Evolutionary conservation across 2,113 vertebrate species (phyloP).

Genomic region (Aegotheles bennettii): DNA sequence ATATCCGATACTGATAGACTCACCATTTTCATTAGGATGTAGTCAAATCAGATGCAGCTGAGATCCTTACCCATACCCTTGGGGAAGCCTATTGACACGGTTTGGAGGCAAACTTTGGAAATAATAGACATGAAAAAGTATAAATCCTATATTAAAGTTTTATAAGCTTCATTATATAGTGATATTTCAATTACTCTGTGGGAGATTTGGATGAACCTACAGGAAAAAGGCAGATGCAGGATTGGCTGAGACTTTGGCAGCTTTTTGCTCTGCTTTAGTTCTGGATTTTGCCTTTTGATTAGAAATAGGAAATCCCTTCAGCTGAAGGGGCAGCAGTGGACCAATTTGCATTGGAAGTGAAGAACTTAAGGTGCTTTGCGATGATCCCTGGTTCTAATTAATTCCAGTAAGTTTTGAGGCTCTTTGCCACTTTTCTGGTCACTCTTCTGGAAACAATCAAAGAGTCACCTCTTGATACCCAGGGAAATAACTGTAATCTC

Average conservation of each 20-base stretch:
- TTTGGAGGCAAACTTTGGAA: slow-evolving; percentile 4
- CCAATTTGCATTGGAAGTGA: not conserved
- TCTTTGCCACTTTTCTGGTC: not conserved
- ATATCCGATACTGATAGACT: not conserved
- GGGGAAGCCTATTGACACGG: not conserved
- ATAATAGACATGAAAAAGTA: slow-evolving; percentile 1
- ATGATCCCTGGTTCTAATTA: not conserved
- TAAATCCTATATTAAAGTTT: slow-evolving; percentile 29
- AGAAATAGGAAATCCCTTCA: not conserved
- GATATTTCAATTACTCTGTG: slow-evolving; percentile 34
- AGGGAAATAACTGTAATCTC: not conserved
- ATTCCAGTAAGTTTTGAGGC: not conserved
- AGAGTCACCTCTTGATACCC: not conserved
- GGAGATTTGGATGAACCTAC: slow-evolving; percentile 17
- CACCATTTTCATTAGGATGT: slow-evolving; percentile 5
- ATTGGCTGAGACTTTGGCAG: not conserved
- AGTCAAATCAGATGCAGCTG: slow-evolving; percentile 34
- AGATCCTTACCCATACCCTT: not conserved
- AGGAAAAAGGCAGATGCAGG: not conserved
- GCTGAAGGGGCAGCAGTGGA: not conserved
- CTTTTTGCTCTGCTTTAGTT: not conserved
- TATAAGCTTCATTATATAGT: slow-evolving; percentile 43
- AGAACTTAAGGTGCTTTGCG: not conserved
- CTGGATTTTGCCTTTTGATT: not conserved
- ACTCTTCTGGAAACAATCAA: not conserved